A percentile compares a stretch with the other conserved stretches of the same genome.
These are phyloP conservation scores for Hypotaenidia okinawae DNA, from an alignment of 2,797 vertebrate genomes.

Conservation along the genomic window DNA sequence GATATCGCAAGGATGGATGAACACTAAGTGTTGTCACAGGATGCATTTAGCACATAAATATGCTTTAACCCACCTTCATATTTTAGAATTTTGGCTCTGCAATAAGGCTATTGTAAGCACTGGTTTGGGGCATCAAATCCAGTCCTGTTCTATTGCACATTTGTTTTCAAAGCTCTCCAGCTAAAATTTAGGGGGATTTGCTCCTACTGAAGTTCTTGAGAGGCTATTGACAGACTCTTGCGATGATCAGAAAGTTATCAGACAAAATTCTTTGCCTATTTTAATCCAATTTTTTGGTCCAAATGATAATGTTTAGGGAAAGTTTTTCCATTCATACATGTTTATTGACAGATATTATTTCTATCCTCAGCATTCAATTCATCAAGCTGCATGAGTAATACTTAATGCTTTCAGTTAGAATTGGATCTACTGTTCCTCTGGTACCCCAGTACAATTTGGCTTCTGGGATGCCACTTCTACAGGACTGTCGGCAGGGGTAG, in stretches of 20 bases:
- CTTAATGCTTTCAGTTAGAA: background rate
- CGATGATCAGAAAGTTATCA: background rate
- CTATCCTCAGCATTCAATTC: background rate
- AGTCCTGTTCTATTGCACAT: background rate
- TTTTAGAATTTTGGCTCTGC: background rate
- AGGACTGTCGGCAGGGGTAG: background rate
- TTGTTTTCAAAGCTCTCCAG: background rate
- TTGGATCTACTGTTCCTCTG: background rate
- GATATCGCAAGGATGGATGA: background rate
- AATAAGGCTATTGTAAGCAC: background rate
- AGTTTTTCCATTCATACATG: background rate
- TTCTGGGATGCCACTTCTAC: background rate
- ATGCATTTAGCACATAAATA: background rate
- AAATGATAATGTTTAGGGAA: background rate
- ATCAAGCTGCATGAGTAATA: background rate
- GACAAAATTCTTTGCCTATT: background rate
- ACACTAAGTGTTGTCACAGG: background rate
- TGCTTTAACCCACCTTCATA: background rate
- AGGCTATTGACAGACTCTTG: background rate
- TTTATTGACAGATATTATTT: background rate
- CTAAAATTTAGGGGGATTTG: accelerated
- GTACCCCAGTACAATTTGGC: background rate
- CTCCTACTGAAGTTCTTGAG: background rate
- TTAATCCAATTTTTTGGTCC: background rate
- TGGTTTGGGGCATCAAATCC: background rate